These are phyloP conservation scores for Phrynosoma blainvillii DNA, from an alignment of 2,113 vertebrate species.

Conservation along the genomic window DNA sequence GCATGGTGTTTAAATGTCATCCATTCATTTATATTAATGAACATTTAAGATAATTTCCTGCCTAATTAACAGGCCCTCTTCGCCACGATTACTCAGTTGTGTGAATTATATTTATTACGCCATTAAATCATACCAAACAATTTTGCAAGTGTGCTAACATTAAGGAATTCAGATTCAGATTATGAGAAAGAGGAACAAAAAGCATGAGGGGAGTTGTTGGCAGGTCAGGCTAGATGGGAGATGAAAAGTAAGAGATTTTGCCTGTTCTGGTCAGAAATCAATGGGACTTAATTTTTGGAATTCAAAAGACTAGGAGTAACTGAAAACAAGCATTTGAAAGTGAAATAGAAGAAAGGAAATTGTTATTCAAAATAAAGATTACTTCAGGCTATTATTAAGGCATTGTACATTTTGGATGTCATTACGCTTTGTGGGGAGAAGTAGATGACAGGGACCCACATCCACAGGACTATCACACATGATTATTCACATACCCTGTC, in stretches of 20 bases:
- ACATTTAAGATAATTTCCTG: conserved; percentile 17
- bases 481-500: too few relatives aligned
- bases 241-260: background rate
- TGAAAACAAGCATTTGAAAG: too few relatives aligned
- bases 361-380: too few relatives aligned
- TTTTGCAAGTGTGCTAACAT: background rate
- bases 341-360: too few relatives aligned
- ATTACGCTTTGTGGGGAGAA: too few relatives aligned
- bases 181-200: background rate
- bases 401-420: too few relatives aligned
- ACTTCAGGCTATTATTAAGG: too few relatives aligned
- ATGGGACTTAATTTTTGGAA: too few relatives aligned
- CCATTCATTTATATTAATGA: conserved; percentile 26
- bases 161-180: background rate
- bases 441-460: too few relatives aligned
- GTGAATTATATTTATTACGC: background rate
- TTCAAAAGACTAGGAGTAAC: too few relatives aligned
- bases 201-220: background rate
- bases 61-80: conserved; percentile 13
- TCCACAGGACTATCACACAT: too few relatives aligned
- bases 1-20: background rate
- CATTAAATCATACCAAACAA: background rate
- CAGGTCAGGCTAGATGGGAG: background rate
- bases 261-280: background rate
- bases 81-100: background rate